These are phyloP conservation scores for Drosophila nannoptera DNA, from an alignment of 1,140 invertebrate species.

Conservation along the genomic window DNA sequence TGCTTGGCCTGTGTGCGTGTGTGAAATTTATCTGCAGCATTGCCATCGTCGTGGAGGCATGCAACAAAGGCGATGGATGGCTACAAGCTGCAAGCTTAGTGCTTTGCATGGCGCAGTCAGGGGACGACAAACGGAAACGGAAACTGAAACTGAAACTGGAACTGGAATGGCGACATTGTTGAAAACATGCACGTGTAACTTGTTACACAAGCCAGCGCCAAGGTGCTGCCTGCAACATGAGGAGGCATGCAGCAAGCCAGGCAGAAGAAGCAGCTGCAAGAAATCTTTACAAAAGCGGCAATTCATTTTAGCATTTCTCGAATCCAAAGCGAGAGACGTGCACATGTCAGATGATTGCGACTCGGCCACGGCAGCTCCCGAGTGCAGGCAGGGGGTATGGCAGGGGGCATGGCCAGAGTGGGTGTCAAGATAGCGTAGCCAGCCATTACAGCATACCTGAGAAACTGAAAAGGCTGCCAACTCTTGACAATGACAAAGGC, in stretches of 20 bases:
- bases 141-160: conserved; percentile 41
- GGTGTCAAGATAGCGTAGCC: conserved; percentile 37
- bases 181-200: conserved; percentile 73
- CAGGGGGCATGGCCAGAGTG: conserved; percentile 3
- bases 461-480: conserved; percentile 38
- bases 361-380: neutral
- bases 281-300: conserved; percentile 76
- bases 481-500: conserved; percentile 49
- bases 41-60: conserved; percentile 28
- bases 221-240: conserved; percentile 20
- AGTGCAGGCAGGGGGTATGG: neutral
- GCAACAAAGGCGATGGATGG: conserved; percentile 42
- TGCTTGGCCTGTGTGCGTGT: conserved; percentile 14
- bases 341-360: conserved; percentile 61
- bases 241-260: conserved; percentile 16
- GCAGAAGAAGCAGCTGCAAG: conserved; percentile 51
- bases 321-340: conserved; percentile 60
- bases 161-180: conserved; percentile 68
- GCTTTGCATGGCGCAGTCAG: conserved; percentile 67
- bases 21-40: conserved; percentile 66
- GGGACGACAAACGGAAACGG: conserved; percentile 36
- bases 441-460: conserved; percentile 29
- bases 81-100: conserved; percentile 50
- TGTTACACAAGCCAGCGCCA: conserved; percentile 54
- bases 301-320: conserved; percentile 73